Evolutionary conservation across 1,140 invertebrate species (phyloP).

Genomic region (Nasonia longicornis): DNA sequence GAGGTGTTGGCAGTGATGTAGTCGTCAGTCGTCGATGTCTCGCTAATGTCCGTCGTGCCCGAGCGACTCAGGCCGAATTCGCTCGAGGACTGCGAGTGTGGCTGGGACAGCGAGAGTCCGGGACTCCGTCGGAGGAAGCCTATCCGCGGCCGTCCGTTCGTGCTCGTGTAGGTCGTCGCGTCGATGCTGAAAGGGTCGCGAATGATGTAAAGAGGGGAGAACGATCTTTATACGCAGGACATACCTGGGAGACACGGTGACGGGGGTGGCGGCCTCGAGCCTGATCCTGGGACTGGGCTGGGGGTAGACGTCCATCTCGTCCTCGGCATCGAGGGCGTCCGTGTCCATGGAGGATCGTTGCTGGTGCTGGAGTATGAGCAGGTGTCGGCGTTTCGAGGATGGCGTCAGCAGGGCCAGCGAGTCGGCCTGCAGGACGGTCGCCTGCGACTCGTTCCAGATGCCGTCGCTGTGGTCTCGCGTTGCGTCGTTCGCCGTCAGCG

Average conservation of each 20-base stretch:
- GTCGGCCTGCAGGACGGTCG: conserved; percentile 83
- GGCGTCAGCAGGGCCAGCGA: conserved; percentile 78
- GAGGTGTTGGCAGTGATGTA: conserved; percentile 89
- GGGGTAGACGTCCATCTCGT: conserved; percentile 69
- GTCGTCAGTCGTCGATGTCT: conserved; percentile 89
- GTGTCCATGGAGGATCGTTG: conserved; percentile 87
- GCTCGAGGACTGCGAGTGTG: conserved; percentile 66
- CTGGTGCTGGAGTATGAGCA: conserved; percentile 82
- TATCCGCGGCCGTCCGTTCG: conserved; percentile 60
- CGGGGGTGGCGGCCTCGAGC: conserved; percentile 60
- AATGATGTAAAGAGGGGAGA: background rate
- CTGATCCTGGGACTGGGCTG: conserved; percentile 60
- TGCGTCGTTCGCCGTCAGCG: conserved; percentile 79
- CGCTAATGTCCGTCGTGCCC: conserved; percentile 81
- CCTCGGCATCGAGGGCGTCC: conserved; percentile 80
- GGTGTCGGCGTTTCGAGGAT: conserved; percentile 79
- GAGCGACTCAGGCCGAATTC: conserved; percentile 68
- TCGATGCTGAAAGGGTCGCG: conserved; percentile 49
- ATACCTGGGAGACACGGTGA: conserved; percentile 58
- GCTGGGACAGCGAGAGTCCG: conserved; percentile 57
- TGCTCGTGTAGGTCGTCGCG: conserved; percentile 45
- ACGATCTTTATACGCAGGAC: background rate
- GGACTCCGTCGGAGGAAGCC: conserved; percentile 63
- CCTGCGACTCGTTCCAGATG: conserved; percentile 89
- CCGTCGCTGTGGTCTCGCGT: conserved; percentile 86